Conservation (phyloP, 2,113 vertebrate species). For the Micronycteris hirsuta region DNA sequence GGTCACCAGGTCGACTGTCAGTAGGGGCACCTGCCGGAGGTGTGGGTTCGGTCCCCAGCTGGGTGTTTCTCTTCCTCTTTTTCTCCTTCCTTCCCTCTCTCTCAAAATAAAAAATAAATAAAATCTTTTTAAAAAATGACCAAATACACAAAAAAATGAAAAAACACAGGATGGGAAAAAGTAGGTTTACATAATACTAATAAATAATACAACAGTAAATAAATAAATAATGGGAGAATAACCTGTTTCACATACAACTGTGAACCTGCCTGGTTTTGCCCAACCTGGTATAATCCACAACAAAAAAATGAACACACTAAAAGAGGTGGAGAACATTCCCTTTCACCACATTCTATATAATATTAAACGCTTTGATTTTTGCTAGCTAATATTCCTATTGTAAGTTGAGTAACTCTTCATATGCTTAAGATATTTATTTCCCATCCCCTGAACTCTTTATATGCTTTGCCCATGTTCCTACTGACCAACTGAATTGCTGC, state of each 20-base stretch:
- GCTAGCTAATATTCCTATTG: background rate
- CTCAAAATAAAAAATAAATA: no score
- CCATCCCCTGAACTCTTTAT: background rate
- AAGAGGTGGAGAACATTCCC: background rate
- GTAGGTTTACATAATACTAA: background rate
- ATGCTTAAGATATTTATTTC: background rate
- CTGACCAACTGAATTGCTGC: background rate
- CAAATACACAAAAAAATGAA: background rate
- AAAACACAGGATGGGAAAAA: background rate
- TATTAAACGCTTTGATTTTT: background rate
- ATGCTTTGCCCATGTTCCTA: background rate
- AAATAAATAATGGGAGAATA: background rate
- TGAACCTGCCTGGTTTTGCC: background rate
- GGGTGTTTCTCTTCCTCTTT: no score
- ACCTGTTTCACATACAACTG: background rate
- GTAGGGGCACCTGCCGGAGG: no score
- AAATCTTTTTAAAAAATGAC: background rate
- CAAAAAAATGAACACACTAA: background rate
- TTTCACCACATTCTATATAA: background rate
- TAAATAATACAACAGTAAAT: background rate
- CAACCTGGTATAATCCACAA: background rate
- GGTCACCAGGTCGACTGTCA: no score
- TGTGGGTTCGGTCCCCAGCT: no score
- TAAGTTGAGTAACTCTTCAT: background rate
- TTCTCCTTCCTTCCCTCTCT: no score